These are phyloP conservation scores for Mechanitis messenoides DNA, from an alignment of 2,888 invertebrate genomes.

Conservation along the genomic window DNA sequence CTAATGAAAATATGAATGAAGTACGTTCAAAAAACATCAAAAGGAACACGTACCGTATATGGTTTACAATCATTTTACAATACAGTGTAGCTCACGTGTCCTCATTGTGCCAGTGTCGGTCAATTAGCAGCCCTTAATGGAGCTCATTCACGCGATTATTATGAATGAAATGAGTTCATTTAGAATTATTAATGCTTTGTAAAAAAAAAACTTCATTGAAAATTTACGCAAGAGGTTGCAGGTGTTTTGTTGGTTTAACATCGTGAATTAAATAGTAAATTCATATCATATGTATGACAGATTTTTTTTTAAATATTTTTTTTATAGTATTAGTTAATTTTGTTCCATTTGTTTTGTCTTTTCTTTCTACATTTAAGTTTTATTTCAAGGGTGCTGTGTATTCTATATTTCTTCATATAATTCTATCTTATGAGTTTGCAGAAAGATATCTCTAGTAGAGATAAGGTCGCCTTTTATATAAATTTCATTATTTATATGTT, in stretches of 20 bases:
- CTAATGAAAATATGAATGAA: not conserved
- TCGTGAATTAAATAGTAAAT: no score
- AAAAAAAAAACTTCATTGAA: slow-evolving; percentile 37
- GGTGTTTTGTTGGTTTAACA: no score
- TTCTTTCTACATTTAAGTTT: no score
- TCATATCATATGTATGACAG: no score
- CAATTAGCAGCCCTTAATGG: slow-evolving; percentile 68
- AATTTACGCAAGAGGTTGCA: slow-evolving; percentile 1
- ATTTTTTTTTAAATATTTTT: no score
- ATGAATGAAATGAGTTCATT: slow-evolving; percentile 49
- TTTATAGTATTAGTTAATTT: no score
- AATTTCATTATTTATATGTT: not conserved
- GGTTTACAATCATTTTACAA: slow-evolving; percentile 28
- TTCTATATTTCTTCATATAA: no score
- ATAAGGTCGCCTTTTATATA: no score
- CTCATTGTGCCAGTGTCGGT: slow-evolving; percentile 48
- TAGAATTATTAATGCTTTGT: slow-evolving; percentile 40
- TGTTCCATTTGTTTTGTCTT: no score
- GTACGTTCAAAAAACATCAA: not conserved
- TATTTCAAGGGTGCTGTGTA: no score
- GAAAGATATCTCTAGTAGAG: no score
- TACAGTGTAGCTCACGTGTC: slow-evolving; percentile 43
- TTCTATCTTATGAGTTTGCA: no score
- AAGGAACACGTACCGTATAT: slow-evolving; percentile 30
- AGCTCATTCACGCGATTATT: slow-evolving; percentile 57